A percentile compares a stretch with the other conserved stretches of the same genome.
Evolutionary conservation across 2,113 vertebrate species (phyloP).

Genomic region (Antennarius striatus): DNA sequence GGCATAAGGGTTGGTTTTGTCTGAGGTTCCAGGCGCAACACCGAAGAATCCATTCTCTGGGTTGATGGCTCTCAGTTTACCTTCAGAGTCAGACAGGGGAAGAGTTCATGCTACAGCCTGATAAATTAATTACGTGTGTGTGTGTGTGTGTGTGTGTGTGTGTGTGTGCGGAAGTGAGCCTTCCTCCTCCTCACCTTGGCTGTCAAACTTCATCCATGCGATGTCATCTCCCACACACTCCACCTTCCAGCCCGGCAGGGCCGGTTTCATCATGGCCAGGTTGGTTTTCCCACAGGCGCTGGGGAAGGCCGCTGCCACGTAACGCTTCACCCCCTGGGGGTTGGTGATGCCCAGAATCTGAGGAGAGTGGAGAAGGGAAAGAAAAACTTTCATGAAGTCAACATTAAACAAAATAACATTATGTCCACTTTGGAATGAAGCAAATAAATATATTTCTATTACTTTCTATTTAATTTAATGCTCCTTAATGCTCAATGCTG

Average conservation of each 20-base stretch:
- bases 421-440: no score
- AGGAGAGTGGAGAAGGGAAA: background rate
- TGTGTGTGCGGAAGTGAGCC: background rate
- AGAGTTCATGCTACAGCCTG: background rate
- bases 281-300: constrained; percentile 99
- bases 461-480: no score
- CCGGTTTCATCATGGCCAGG: constrained; percentile 96
- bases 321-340: constrained; percentile 92
- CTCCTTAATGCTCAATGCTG: no score
- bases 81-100: constrained; percentile 69
- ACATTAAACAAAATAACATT: no score
- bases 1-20: constrained; percentile 95
- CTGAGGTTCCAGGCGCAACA: constrained; percentile 93
- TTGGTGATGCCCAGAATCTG: constrained; percentile 96
- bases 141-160: no score
- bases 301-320: constrained; percentile 94
- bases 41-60: constrained; percentile 98
- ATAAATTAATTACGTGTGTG: background rate
- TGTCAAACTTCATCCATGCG: constrained; percentile 98
- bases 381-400: no score
- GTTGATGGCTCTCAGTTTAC: constrained; percentile 96
- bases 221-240: constrained; percentile 98
- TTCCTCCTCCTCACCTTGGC: constrained; percentile 81
- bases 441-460: no score
- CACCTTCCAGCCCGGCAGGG: constrained; percentile 92